phyloP scores from a whole-genome alignment of 2,888 invertebrate species.

The Diarsia dahlii region DNA sequence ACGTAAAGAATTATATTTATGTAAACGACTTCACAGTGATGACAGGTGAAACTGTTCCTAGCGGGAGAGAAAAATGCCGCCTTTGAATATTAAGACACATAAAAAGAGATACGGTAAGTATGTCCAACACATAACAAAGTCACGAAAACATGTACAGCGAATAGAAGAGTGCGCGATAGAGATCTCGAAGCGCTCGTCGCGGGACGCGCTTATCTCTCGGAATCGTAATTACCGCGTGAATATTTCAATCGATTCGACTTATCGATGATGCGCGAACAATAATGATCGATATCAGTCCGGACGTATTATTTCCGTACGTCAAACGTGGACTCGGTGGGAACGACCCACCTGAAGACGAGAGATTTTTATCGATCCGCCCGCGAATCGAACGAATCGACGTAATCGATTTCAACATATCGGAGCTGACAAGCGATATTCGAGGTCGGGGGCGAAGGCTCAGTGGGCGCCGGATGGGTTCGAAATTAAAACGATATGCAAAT shows the following conservation, averaged over 20 bases:
- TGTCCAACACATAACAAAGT: slow-evolving; percentile 74
- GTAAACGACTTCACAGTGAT: slow-evolving; percentile 80
- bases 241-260: slow-evolving; percentile 87
- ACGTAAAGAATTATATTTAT: slow-evolving; percentile 86
- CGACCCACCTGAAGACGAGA: slow-evolving; percentile 80
- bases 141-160: slow-evolving; percentile 80
- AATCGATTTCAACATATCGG: slow-evolving; percentile 88
- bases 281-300: slow-evolving; percentile 80
- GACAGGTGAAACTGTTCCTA: slow-evolving; percentile 86
- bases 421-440: slow-evolving; percentile 85
- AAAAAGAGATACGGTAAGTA: slow-evolving; percentile 77
- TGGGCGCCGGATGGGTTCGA: slow-evolving; percentile 88
- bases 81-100: slow-evolving; percentile 80
- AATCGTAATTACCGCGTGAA: slow-evolving; percentile 89
- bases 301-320: slow-evolving; percentile 85
- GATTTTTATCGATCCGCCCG: slow-evolving; percentile 80
- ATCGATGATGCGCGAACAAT: slow-evolving; percentile 86
- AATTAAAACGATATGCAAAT: slow-evolving; percentile 90
- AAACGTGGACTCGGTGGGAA: slow-evolving; percentile 75
- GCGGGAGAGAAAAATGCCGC: slow-evolving; percentile 80
- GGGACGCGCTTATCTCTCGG: slow-evolving; percentile 79
- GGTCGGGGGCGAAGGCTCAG: slow-evolving; percentile 84
- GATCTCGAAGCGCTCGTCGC: slow-evolving; percentile 77
- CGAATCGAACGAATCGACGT: slow-evolving; percentile 82
- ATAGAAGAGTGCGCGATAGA: slow-evolving; percentile 77